Evolutionary conservation across 2,113 vertebrate genomes (phyloP).

Genomic region (Trogon melanurus): DNA sequence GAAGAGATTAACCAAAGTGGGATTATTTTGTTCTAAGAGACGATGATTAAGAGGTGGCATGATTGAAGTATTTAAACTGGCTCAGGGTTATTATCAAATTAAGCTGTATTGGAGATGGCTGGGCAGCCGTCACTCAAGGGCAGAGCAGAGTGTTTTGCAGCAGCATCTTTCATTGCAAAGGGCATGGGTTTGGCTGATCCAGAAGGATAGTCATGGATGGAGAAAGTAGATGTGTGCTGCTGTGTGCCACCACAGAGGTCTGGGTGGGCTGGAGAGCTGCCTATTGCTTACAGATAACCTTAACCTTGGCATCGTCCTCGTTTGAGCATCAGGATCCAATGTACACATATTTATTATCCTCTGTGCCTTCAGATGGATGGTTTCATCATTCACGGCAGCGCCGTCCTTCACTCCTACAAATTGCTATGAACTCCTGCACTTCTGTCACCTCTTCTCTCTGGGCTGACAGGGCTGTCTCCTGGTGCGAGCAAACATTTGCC

Average conservation of each 20-base stretch:
- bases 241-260: neutral
- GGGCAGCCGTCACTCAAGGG: slow-evolving; percentile 29
- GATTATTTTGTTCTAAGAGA: slow-evolving; percentile 67
- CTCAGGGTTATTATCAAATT: slow-evolving; percentile 67
- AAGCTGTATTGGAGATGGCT: slow-evolving; percentile 41
- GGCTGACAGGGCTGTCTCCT: neutral
- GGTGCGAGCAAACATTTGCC: neutral
- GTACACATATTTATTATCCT: neutral
- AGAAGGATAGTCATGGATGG: neutral
- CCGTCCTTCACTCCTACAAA: neutral
- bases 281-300: neutral
- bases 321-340: neutral
- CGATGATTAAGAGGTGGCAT: slow-evolving; percentile 63
- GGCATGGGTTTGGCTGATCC: neutral
- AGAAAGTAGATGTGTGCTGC: neutral
- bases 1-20: slow-evolving; percentile 65
- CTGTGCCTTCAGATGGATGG: rapidly evolving
- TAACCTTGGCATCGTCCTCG: neutral
- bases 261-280: neutral
- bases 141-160: neutral
- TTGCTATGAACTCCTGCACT: neutral
- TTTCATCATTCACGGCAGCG: neutral
- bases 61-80: slow-evolving; percentile 68
- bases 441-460: neutral
- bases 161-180: neutral